phyloP scores from a whole-genome alignment of 2,113 vertebrate genomes.

The Neodontobutis hainanensis region DNA sequence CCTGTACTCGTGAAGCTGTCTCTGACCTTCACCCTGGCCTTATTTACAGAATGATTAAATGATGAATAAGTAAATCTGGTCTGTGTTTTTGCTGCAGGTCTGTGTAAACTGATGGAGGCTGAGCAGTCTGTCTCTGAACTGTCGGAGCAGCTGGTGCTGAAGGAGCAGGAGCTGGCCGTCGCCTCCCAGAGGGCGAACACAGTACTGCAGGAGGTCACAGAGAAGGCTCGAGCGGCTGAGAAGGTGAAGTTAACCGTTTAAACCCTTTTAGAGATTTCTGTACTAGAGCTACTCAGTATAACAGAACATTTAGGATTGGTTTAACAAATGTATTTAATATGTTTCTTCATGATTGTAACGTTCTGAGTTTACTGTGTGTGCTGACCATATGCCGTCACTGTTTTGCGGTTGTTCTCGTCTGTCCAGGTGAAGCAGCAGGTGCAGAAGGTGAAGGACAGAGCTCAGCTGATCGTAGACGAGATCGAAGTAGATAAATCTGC shows the following conservation, averaged over 20 bases:
- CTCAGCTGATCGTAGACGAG: conserved; percentile 85
- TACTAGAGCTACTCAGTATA: too few species aligned
- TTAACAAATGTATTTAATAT: too few species aligned
- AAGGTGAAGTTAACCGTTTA: conserved; percentile 56
- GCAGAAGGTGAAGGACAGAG: conserved; percentile 87
- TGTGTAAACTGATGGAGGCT: conserved; percentile 85
- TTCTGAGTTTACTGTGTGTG: background rate
- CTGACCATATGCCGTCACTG: too few species aligned
- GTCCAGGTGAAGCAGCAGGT: conserved; percentile 80
- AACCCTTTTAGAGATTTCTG: background rate
- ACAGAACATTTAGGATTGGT: too few species aligned
- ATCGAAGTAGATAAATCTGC: conserved; percentile 81
- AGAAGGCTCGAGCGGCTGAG: conserved; percentile 83
- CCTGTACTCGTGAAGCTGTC: too few species aligned
- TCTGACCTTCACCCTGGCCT: too few species aligned
- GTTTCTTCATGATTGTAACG: too few species aligned
- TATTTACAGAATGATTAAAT: too few species aligned
- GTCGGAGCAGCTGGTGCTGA: conserved; percentile 78
- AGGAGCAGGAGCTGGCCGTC: conserved; percentile 82
- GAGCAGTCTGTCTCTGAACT: conserved; percentile 82
- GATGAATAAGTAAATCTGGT: too few species aligned
- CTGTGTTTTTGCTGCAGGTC: conserved; percentile 65
- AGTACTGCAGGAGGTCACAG: conserved; percentile 83
- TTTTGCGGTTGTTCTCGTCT: background rate
- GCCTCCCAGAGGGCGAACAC: conserved; percentile 80